Conservation (phyloP, 1,140 invertebrate genomes). For the Neodiprion fabricii region DNA sequence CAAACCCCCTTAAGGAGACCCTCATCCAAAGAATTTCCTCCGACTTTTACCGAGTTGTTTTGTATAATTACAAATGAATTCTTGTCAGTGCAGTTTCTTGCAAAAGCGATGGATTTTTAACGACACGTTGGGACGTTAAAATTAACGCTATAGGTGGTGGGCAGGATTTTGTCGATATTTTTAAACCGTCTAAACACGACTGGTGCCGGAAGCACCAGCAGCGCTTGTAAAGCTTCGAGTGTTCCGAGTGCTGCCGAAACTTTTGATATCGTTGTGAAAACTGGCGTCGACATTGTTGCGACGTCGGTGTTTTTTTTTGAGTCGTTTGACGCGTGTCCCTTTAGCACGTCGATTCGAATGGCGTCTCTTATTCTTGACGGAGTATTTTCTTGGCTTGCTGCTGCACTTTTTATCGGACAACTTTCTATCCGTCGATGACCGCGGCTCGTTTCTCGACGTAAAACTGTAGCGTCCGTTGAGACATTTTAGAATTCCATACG, state of each 20-base stretch:
- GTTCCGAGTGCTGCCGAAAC: background rate
- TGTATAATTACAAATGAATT: too few relatives aligned
- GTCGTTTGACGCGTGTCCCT: background rate
- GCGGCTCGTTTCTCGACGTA: background rate
- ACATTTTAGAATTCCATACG: constrained; percentile 24
- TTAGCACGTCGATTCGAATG: background rate
- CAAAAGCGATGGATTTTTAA: too few relatives aligned
- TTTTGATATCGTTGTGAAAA: background rate
- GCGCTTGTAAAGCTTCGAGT: background rate
- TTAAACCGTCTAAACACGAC: too few relatives aligned
- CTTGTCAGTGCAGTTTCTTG: too few relatives aligned
- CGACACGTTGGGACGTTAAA: too few relatives aligned
- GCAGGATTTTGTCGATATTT: too few relatives aligned
- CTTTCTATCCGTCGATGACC: too few relatives aligned
- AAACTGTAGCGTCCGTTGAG: constrained; percentile 17
- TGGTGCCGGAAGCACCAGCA: background rate
- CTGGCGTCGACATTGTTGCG: background rate
- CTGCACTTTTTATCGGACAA: background rate
- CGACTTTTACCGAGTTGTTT: too few relatives aligned
- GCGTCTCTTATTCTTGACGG: background rate
- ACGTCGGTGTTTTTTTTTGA: background rate
- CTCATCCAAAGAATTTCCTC: too few relatives aligned
- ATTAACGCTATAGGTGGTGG: too few relatives aligned
- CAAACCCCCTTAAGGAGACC: too few relatives aligned
- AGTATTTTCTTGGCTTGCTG: background rate